Base-by-base conservation (phyloP, 2,113 vertebrate genomes). In the Suncus etruscus region DNA sequence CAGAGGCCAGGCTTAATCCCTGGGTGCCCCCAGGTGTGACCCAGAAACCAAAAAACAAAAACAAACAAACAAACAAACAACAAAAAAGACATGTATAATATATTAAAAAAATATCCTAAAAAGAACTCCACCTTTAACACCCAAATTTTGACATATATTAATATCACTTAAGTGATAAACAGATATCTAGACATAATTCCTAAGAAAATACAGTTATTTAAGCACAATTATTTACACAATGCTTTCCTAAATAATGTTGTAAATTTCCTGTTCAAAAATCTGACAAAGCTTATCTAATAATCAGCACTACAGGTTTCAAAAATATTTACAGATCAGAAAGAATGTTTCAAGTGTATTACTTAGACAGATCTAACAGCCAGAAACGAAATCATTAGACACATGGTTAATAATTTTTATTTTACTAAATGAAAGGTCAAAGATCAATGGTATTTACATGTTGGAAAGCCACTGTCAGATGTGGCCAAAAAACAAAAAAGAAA, bases 361-460 rank as follows among this genome's bases (percentile, higher is more conserved):
- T 61, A 94, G 74, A 93, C 96, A 76, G 95, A 91, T 87, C 89
- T 92, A 95, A 97, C 45, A 94, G 83, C 95, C 91, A 94, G 92
- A 86, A 95, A 97, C 82, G 94, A 95, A 87, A 94, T 81, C 90
- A 81, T 93, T 81, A 96, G 87, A 97, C 85, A 97, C 85, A 83
- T 87, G 93, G 93, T 96, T 95, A 96, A 95, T 95, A 95, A 96
- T 96, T 92, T 96, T 95, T 96, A 96, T 92, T 97, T 86, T 76
- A 77, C 79, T 95, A 91, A 95, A 91, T n/a, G 92, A 97, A 96
- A 96, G 91, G 94, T 96, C 84, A 97, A 69, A 93, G 95, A 76
- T 93, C 93, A 95, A 95, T 95, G 96, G 96, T 93, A 97, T 50
- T 73, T 79, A 97, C 76, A 96, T 32, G 74, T 93, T 96, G 95